These are phyloP conservation scores for Diabrotica balteata DNA, from an alignment of 2,888 invertebrate genomes.

Conservation along the genomic window DNA sequence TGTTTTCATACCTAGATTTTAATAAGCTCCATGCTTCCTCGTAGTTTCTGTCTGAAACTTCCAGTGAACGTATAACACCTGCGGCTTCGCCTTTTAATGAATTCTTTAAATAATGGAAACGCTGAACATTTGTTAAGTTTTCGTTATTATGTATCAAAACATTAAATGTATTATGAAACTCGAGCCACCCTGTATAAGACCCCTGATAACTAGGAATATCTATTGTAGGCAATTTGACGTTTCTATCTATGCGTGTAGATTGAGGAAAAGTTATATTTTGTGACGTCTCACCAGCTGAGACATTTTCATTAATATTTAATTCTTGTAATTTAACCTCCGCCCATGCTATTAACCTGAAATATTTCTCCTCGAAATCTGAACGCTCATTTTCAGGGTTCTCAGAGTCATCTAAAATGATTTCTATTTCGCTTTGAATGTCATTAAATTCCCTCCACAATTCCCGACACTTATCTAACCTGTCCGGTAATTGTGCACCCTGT, in stretches of 20 bases:
- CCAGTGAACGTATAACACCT: too few species aligned
- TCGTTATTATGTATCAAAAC: background rate
- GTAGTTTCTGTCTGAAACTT: too few species aligned
- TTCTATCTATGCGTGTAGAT: constrained; percentile 7
- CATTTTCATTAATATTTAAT: background rate
- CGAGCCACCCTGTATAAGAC: constrained; percentile 21
- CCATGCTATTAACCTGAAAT: background rate
- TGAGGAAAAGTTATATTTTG: background rate
- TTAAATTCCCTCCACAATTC: background rate
- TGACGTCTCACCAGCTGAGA: too few species aligned
- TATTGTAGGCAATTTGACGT: constrained; percentile 27
- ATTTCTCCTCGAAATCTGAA: background rate
- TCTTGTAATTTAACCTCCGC: background rate
- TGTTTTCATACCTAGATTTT: too few species aligned
- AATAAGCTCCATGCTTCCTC: too few species aligned
- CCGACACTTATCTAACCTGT: background rate
- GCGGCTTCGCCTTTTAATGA: background rate
- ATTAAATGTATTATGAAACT: constrained; percentile 14
- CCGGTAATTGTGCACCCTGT: background rate
- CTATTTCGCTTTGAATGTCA: background rate
- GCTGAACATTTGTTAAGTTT: background rate
- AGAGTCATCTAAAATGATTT: background rate
- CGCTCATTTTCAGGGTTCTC: background rate
- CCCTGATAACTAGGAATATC: constrained; percentile 24
- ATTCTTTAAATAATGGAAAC: background rate